These are phyloP conservation scores for Ephialtes manifestator DNA, from an alignment of 2,888 invertebrate species.

Conservation along the genomic window DNA sequence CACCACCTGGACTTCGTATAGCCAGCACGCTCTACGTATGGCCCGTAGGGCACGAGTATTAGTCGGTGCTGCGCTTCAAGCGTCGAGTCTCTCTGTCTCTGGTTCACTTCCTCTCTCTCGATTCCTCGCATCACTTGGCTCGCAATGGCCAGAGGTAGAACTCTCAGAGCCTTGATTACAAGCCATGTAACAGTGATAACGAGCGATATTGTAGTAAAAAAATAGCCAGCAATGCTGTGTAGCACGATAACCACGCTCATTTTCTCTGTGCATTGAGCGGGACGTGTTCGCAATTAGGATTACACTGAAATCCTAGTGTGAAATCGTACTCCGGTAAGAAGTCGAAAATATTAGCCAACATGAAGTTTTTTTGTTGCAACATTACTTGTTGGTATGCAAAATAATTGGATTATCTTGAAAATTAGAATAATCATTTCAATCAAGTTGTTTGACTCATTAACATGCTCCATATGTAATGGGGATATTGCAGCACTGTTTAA, in stretches of 20 bases:
- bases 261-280: conserved; percentile 20
- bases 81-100: conserved; percentile 26
- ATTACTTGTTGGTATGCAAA: background rate
- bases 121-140: conserved; percentile 23
- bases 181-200: conserved; percentile 54
- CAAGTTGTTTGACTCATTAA: background rate
- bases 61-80: conserved; percentile 33
- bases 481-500: background rate
- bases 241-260: conserved; percentile 41
- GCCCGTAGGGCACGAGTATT: conserved; percentile 56
- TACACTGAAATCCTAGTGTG: background rate
- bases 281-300: conserved; percentile 42
- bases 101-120: conserved; percentile 29
- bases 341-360: background rate
- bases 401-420: conserved; percentile 9
- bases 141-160: conserved; percentile 22
- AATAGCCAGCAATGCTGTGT: conserved; percentile 27
- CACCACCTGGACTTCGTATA: background rate
- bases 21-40: background rate
- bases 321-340: background rate
- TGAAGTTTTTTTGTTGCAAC: background rate
- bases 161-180: conserved; percentile 44
- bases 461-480: background rate
- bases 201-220: conserved; percentile 45
- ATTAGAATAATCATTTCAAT: conserved; percentile 16